A percentile compares a stretch with the other conserved stretches of the same genome.
phyloP scores from a whole-genome alignment of 2,113 vertebrate genomes.

The Noctilio leporinus region DNA sequence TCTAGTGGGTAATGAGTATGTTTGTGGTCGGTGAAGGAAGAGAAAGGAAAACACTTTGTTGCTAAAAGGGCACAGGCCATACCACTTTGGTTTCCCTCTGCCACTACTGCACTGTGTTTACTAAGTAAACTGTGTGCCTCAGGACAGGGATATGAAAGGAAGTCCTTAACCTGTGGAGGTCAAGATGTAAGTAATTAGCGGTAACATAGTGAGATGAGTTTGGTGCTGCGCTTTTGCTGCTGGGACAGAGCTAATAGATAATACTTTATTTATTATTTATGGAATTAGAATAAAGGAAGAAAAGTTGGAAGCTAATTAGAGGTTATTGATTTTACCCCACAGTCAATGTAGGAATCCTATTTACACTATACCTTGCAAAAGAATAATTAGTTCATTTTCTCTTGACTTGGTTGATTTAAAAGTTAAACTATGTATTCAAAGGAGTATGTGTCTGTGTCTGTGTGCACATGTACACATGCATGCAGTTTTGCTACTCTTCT shows the following conservation, averaged over 20 bases:
- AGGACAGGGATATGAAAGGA: not conserved
- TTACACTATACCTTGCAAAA: not conserved
- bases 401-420: not conserved
- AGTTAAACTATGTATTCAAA: not conserved
- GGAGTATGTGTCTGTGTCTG: not conserved
- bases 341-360: not conserved
- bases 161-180: not conserved
- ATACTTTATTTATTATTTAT: constrained; percentile 7
- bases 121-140: not conserved
- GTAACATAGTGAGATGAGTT: not conserved
- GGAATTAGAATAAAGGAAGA: not conserved
- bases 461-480: not conserved
- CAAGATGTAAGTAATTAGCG: not conserved
- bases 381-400: not conserved
- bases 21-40: not conserved
- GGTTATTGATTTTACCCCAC: not conserved
- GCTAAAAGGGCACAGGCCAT: not conserved
- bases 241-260: not conserved
- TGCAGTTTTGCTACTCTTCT: not conserved
- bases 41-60: not conserved
- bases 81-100: not conserved
- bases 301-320: constrained; percentile 8
- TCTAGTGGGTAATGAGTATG: not conserved
- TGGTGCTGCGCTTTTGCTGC: not conserved
- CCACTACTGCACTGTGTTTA: not conserved